These are phyloP conservation scores for Ophioninae sp. DNA, from an alignment of 2,888 invertebrate genomes.

Conservation along the genomic window DNA sequence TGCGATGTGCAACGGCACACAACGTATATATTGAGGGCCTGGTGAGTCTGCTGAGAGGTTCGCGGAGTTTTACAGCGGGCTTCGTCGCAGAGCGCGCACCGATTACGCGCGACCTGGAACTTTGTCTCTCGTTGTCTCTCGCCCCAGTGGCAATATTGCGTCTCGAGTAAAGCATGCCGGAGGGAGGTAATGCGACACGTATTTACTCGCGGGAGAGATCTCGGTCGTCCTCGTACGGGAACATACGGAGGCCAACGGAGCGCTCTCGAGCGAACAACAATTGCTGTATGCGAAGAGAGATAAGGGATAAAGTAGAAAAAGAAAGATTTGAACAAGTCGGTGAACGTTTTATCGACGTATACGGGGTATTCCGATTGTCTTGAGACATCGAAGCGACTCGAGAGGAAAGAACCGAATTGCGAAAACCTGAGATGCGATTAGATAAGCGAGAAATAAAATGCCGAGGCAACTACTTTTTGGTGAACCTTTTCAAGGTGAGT, in stretches of 20 bases:
- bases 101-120: constrained; percentile 61
- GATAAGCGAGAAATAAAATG: too few species aligned
- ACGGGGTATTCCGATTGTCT: not conserved
- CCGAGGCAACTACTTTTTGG: too few species aligned
- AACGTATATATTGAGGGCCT: constrained; percentile 14
- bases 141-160: constrained; percentile 50
- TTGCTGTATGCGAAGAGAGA: constrained; percentile 18
- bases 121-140: constrained; percentile 41
- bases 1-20: constrained; percentile 2
- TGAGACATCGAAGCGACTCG: not conserved
- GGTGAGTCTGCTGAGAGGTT: constrained; percentile 22
- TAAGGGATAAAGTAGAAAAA: constrained; percentile 9
- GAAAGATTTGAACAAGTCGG: constrained; percentile 20
- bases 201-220: constrained; percentile 56
- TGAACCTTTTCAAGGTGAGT: too few species aligned
- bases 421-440: not conserved
- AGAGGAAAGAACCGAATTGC: not conserved
- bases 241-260: constrained; percentile 31
- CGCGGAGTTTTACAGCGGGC: constrained; percentile 7
- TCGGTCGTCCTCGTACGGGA: not conserved
- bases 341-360: constrained; percentile 42
- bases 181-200: constrained; percentile 54
- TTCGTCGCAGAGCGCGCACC: constrained; percentile 46
- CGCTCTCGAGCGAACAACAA: constrained; percentile 30
- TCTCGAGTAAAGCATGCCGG: constrained; percentile 29